Evolutionary conservation across 1,140 invertebrate species (phyloP), one percentile per base, ranked within the genome.

Genomic region (Neodiprion pinetum): DNA sequence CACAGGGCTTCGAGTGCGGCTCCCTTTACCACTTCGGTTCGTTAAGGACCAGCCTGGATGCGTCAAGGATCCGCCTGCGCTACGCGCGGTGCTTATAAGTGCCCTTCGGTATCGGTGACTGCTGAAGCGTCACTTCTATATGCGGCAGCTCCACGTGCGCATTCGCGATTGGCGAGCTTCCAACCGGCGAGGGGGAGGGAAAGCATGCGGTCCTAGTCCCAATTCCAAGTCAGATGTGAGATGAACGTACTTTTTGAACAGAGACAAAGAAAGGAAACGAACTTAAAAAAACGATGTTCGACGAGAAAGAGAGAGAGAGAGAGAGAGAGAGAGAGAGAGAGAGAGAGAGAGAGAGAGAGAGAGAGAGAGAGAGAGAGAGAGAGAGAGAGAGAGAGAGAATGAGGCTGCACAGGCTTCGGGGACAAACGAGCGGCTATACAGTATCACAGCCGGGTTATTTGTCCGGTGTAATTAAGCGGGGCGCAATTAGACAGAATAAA

Each of bases 401-500:
- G 28, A 40, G 28, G 28, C 28, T 40, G 28, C 1, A 4, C 28
- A 5, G 28, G 28, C 28, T 40, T 40, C 28, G 28, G 5, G 28
- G 28, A 40, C 28, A 40, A 40, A 40, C 28, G 28, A 40, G 28
- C 28, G 5, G 28, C 28, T 40, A 40, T 40, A 40, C 2, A 40
- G 28, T 40, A 21, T 40, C 28, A 40, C 28, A 40, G 28, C 28
- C 28, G 28, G 28, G 28, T 40, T 61, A 9, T 9, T 69, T 23
- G 21, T 69, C 21, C 21, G 23, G 40, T 8, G 67, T 69, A 69
- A 69, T 69, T 12, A 69, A 69, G 21, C 67, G 67, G 7, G 53
- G 53, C 4, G 67, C 67, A 69, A 69, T 69, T 69, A 69, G 67
- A 69, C 67, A 14, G 17, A 69, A 69, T 8, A 69, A 69, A 69